Percentiles rank a stretch among this genome's conserved stretches.
These are phyloP conservation scores for Trissolcus japonicus DNA, from an alignment of 2,888 invertebrate species.

Conservation along the genomic window DNA sequence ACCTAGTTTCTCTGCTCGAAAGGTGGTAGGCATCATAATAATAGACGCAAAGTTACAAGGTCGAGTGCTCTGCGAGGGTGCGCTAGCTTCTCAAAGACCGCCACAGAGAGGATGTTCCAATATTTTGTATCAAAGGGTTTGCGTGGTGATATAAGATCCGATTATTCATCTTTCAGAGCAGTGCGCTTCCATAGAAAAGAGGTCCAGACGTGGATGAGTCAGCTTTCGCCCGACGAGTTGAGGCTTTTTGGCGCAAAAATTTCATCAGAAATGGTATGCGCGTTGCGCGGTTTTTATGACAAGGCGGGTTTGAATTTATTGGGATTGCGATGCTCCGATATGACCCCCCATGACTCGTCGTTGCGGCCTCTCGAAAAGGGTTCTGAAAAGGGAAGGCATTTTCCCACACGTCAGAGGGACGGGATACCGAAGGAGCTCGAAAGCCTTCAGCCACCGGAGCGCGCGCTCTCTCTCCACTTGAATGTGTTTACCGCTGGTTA, in stretches of 20 bases:
- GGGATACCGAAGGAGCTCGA: slow-evolving; percentile 13
- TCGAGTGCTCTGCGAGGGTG: slow-evolving; percentile 3
- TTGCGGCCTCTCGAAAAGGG: slow-evolving; percentile 34
- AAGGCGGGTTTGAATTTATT: slow-evolving; percentile 28
- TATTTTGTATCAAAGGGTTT: slow-evolving; percentile 7
- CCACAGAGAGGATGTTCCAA: slow-evolving; percentile 13
- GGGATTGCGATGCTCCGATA: slow-evolving; percentile 17
- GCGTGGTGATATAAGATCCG: slow-evolving; percentile 13
- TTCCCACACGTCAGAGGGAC: slow-evolving; percentile 48
- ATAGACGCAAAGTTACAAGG: slow-evolving; percentile 30
- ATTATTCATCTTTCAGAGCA: not conserved
- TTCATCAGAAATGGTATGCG: not conserved
- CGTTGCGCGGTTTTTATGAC: slow-evolving; percentile 15
- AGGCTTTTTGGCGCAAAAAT: not conserved
- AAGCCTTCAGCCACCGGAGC: slow-evolving; percentile 26
- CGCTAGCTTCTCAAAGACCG: not conserved
- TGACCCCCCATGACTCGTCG: slow-evolving; percentile 45
- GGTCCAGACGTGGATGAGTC: too few species aligned
- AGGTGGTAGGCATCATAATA: not conserved
- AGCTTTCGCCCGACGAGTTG: not conserved
- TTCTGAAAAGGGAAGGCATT: slow-evolving; percentile 21
- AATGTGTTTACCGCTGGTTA: slow-evolving; percentile 51
- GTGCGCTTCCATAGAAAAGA: too few species aligned
- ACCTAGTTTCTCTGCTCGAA: slow-evolving; percentile 26
- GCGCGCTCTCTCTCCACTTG: slow-evolving; percentile 45